phyloP scores from a whole-genome alignment of 2,113 vertebrate genomes.

The Perccottus glenii region DNA sequence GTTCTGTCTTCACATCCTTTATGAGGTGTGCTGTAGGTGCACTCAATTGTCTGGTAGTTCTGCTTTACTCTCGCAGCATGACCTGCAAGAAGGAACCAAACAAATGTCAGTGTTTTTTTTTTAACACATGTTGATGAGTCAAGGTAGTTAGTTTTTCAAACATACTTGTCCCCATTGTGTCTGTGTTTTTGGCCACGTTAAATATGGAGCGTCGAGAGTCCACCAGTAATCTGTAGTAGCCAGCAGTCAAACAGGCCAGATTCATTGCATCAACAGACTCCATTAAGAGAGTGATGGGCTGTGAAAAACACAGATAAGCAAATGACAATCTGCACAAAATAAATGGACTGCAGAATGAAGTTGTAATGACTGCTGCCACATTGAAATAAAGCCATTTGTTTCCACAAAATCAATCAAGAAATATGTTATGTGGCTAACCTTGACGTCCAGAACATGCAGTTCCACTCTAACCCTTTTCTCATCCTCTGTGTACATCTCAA shows the following conservation, averaged over 20 bases:
- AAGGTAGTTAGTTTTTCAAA: background rate
- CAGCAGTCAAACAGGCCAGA: constrained; percentile 96
- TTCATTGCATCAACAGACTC: constrained; percentile 98
- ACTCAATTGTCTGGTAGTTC: constrained; percentile 88
- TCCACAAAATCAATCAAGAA: background rate
- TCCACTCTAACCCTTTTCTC: constrained; percentile 91
- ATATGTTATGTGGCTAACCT: constrained; percentile 75
- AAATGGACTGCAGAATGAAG: constrained; percentile 28
- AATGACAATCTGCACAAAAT: constrained; percentile 33
- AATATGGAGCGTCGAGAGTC: constrained; percentile 97
- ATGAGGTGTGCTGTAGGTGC: constrained; percentile 90
- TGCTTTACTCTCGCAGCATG: constrained; percentile 84
- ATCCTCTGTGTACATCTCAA: constrained; percentile 98
- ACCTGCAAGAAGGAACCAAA: constrained; percentile 78
- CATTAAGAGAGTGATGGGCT: constrained; percentile 98
- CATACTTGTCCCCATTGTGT: constrained; percentile 78
- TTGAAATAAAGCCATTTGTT: background rate
- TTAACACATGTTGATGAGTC: constrained; percentile 23
- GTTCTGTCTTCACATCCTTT: constrained; percentile 85
- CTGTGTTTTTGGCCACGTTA: constrained; percentile 91
- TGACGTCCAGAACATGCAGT: constrained; percentile 95
- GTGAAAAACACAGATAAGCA: constrained; percentile 65
- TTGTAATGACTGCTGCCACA: constrained; percentile 39
- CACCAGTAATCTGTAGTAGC: constrained; percentile 94
- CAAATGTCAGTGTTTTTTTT: constrained; percentile 11